Evolutionary conservation across 2,797 vertebrate species (phyloP).

Genomic region (Manis crassicaudata): DNA sequence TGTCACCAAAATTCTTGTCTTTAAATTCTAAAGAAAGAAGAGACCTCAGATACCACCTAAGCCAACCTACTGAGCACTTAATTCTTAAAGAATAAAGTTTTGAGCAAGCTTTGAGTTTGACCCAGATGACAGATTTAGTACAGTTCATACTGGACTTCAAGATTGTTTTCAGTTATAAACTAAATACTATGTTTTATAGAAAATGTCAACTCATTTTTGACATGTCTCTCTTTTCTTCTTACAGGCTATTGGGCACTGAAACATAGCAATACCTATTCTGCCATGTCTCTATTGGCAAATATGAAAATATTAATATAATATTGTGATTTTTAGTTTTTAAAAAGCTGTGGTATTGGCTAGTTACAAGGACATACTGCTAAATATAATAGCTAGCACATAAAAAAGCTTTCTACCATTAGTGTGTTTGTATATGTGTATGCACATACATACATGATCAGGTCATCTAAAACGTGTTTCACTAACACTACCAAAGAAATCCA

Average conservation of each 20-base stretch:
- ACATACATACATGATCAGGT: slow-evolving; percentile 77
- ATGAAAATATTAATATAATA: slow-evolving; percentile 86
- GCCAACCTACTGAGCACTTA: slow-evolving; percentile 54
- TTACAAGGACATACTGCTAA: slow-evolving; percentile 92
- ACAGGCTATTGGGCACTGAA: slow-evolving; percentile 80
- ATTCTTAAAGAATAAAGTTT: slow-evolving; percentile 44
- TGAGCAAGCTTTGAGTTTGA: slow-evolving; percentile 62
- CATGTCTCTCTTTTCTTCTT: slow-evolving; percentile 81
- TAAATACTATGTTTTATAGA: slow-evolving; percentile 86
- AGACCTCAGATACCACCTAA: slow-evolving; percentile 55
- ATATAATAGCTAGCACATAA: slow-evolving; percentile 95
- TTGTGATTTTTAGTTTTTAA: slow-evolving; percentile 89
- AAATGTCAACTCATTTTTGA: slow-evolving; percentile 82
- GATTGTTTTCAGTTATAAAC: slow-evolving; percentile 86
- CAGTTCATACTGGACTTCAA: slow-evolving; percentile 69
- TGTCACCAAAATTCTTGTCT: slow-evolving; percentile 37
- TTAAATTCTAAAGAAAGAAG: slow-evolving; percentile 59
- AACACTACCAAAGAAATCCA: slow-evolving; percentile 85
- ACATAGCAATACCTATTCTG: slow-evolving; percentile 83
- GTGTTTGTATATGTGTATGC: slow-evolving; percentile 84
- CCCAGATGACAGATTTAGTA: slow-evolving; percentile 74
- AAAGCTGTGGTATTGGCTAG: slow-evolving; percentile 94
- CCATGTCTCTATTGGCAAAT: slow-evolving; percentile 88
- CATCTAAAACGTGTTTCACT: slow-evolving; percentile 90
- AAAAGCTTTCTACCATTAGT: slow-evolving; percentile 93